Percentiles rank a stretch among this genome's conserved stretches.
phyloP scores from a whole-genome alignment of 2,797 vertebrate species.

The Babyrousa celebensis region DNA sequence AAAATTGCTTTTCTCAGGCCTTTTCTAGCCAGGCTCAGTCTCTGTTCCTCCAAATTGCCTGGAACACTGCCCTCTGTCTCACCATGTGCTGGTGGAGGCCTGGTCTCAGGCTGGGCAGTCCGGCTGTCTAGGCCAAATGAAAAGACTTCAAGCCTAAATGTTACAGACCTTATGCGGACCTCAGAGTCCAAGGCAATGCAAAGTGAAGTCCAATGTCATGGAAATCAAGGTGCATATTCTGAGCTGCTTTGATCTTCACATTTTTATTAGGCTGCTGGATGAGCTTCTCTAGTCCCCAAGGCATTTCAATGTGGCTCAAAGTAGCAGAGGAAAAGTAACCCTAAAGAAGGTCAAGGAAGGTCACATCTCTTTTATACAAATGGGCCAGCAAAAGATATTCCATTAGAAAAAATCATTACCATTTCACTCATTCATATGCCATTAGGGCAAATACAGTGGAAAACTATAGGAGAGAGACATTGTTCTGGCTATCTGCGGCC shows the following conservation, averaged over 20 bases:
- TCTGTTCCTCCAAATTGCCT: constrained; percentile 77
- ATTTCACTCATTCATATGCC: constrained; percentile 13
- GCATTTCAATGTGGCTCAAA: background rate
- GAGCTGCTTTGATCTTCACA: background rate
- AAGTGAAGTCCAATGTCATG: background rate
- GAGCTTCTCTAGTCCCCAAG: background rate
- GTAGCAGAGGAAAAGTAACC: background rate
- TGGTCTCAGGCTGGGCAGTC: background rate
- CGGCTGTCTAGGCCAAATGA: background rate
- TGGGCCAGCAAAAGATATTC: background rate
- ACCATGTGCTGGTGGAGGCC: constrained; percentile 48
- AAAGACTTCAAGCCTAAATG: background rate
- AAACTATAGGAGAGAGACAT: background rate
- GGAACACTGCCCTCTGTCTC: constrained; percentile 72
- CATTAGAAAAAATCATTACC: background rate
- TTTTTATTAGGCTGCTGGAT: background rate
- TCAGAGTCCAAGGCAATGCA: background rate
- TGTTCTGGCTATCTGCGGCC: background rate
- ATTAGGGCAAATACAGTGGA: background rate
- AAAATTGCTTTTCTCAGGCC: constrained; percentile 84
- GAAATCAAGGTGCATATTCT: constrained; percentile 2
- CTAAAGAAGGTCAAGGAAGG: background rate
- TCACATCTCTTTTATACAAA: background rate
- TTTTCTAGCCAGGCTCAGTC: constrained; percentile 81
- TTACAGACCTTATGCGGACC: background rate